These are phyloP conservation scores for Eumaeus atala DNA, from an alignment of 1,140 invertebrate species.

Conservation along the genomic window DNA sequence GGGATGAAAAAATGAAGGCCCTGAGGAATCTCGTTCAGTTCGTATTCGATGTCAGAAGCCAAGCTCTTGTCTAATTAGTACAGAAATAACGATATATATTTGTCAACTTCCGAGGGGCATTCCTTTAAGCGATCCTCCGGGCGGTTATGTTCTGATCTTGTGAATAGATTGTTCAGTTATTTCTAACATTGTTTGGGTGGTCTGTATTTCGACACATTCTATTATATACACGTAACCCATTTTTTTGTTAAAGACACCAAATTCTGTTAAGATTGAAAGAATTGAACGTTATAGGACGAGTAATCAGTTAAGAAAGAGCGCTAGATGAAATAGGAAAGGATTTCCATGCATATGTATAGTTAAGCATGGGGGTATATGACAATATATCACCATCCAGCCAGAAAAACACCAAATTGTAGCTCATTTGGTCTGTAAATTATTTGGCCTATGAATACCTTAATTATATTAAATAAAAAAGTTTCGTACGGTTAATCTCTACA, in stretches of 20 bases:
- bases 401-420: no score
- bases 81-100: slow-evolving; percentile 68
- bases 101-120: slow-evolving; percentile 67
- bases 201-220: slow-evolving; percentile 11
- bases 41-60: slow-evolving; percentile 28
- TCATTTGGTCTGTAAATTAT: no score
- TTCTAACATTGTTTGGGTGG: slow-evolving; percentile 13
- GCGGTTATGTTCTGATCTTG: slow-evolving; percentile 9
- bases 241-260: background rate
- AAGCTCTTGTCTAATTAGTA: slow-evolving; percentile 67
- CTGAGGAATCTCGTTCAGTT: slow-evolving; percentile 4
- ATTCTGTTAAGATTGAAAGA: no score
- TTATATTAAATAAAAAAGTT: no score
- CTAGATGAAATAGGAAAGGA: no score
- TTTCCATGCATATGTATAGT: no score
- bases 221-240: background rate
- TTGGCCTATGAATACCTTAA: no score
- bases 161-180: slow-evolving; percentile 12
- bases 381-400: no score
- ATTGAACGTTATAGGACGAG: no score
- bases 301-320: no score
- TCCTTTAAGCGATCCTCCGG: slow-evolving; percentile 45
- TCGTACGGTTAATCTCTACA: no score
- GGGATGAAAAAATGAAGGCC: slow-evolving; percentile 9
- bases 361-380: no score